phyloP scores from a whole-genome alignment of 2,113 vertebrate species.

The Tenebrosternarchus preto region DNA sequence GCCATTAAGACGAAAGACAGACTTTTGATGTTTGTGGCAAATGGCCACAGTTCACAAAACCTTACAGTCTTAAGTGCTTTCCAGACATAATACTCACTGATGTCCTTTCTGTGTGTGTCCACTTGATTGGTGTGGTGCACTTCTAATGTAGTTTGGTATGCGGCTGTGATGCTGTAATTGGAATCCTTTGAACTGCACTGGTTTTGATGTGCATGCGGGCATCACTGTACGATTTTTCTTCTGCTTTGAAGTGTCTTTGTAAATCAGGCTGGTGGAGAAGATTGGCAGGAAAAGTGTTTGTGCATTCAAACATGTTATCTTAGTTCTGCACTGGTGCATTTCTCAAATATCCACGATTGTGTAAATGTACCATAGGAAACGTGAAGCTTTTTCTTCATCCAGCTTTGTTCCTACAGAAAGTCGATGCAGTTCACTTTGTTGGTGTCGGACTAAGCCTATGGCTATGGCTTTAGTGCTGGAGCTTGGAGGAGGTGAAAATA shows the following conservation, averaged over 20 bases:
- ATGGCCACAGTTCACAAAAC: background rate
- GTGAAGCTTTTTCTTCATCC: background rate
- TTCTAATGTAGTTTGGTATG: constrained; percentile 20
- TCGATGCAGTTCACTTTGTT: background rate
- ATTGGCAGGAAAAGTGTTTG: background rate
- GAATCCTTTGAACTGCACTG: background rate
- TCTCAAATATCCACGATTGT: no score
- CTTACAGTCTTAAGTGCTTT: constrained; percentile 15
- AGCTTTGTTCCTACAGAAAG: background rate
- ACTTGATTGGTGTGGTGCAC: constrained; percentile 27
- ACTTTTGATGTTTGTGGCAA: background rate
- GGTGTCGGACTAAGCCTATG: background rate
- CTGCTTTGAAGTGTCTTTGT: constrained; percentile 7
- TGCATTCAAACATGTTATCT: background rate
- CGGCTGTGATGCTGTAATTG: background rate
- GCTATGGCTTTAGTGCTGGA: background rate
- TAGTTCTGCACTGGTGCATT: background rate
- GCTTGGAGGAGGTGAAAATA: background rate
- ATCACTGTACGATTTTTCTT: background rate
- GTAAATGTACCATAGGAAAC: background rate
- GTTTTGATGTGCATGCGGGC: background rate
- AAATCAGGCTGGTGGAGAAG: background rate
- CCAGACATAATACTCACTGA: constrained; percentile 17
- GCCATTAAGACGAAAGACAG: background rate
- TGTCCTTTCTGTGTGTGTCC: background rate